phyloP scores from a whole-genome alignment of 2,888 invertebrate genomes.

The Euspilapteryx auroguttella region DNA sequence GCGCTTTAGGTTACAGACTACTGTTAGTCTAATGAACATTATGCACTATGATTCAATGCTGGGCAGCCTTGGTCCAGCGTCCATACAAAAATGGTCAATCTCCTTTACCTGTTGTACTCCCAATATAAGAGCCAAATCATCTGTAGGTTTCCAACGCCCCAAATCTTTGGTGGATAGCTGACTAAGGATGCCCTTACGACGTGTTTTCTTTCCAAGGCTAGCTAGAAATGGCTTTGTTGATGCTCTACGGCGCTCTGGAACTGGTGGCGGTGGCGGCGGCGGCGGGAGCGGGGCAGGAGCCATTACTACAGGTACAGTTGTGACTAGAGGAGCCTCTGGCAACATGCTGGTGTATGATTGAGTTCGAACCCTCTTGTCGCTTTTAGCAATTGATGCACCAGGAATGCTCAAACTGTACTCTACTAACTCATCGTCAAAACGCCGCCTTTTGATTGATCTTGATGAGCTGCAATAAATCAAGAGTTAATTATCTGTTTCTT shows the following conservation, averaged over 20 bases:
- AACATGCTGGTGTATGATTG: constrained; percentile 54
- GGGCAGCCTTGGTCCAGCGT: too few relatives aligned
- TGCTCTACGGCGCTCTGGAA: constrained; percentile 27
- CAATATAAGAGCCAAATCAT: constrained; percentile 91
- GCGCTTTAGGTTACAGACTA: too few relatives aligned
- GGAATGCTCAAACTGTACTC: constrained; percentile 82
- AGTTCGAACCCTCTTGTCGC: constrained; percentile 45
- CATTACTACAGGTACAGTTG: too few relatives aligned
- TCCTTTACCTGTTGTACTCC: constrained; percentile 87
- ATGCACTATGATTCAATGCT: too few relatives aligned
- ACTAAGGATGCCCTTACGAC: constrained; percentile 67
- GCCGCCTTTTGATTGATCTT: constrained; percentile 90
- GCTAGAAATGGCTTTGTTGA: constrained; percentile 40
- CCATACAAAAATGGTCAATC: too few relatives aligned
- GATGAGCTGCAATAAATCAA: constrained; percentile 72
- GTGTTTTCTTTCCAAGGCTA: constrained; percentile 43
- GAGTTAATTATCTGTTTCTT: not conserved
- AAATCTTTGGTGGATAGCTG: constrained; percentile 79
- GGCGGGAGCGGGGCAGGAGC: constrained; percentile 15
- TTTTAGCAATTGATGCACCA: constrained; percentile 50
- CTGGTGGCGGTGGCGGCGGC: constrained; percentile 20
- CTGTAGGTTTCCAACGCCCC: constrained; percentile 96
- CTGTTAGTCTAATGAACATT: too few relatives aligned
- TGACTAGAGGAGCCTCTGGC: constrained; percentile 36
- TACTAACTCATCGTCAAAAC: constrained; percentile 96